Base-by-base conservation (phyloP, 2,888 invertebrate genomes). In the Lasiommata megera region DNA sequence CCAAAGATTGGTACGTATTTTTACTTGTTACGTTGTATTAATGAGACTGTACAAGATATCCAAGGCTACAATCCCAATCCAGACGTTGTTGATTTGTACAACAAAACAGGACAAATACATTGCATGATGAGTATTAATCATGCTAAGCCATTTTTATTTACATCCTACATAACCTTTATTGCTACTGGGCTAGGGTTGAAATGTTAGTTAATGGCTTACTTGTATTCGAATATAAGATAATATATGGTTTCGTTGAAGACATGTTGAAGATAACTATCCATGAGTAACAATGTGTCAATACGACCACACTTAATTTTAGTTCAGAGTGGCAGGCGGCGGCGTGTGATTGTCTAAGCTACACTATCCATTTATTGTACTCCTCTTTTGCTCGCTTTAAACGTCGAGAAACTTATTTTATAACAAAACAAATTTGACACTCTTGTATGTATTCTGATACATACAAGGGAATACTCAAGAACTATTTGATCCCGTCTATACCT, bases 211-310 rank as follows among this genome's bases (percentile, higher is more conserved):
- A 46, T 37, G 29, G 28, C 5, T n/a, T 16, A 16, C 16, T n/a
- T 34, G 44, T 52, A 17, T 41, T 52, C 52, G n/a, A 41, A 29
- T 51, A 40, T 8, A 16, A 38, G 16, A 41, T 14, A 11, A 52
- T 41, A 18, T 31, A 52, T 52, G 41, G 52, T 29, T 41, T 41
- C 41, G 37, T 29, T 38, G 16, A 46, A 54, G 54, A 52, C 43
- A 46, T 31, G 44, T 54, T 46, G 37, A 37, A 54, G 54, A 52
- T 46, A 46, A 56, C 53, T 54, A 54, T 56, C 56, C 60, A 64
- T 69, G 69, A 68, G 57, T 64, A 58, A 62, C 62, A 62, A 64
- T 64, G 55, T 58, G 59, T 59, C 61, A 60, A 54, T 59, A 61
- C 18, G 41, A 37, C 56, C 41, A 54, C 52, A 61, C 46, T 61